Evolutionary conservation across 2,113 vertebrate genomes (phyloP).

Genomic region (Chitala chitala): DNA sequence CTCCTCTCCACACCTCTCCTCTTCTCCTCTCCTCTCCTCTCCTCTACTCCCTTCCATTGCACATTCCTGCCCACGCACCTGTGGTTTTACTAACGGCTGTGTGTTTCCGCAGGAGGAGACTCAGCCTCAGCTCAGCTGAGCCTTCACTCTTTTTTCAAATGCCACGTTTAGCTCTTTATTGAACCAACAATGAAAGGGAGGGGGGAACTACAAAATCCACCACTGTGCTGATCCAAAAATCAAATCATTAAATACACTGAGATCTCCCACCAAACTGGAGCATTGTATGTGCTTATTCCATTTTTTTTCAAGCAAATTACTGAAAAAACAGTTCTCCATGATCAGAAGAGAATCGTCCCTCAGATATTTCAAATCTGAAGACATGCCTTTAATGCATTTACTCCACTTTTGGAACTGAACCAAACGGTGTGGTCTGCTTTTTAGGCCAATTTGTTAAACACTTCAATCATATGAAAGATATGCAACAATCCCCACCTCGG

Average conservation of each 20-base stretch:
- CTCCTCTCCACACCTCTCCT: too few relatives aligned
- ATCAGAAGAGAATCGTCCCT: not conserved
- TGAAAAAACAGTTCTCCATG: too few relatives aligned
- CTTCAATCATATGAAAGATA: not conserved
- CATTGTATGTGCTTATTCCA: not conserved
- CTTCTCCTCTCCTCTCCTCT: too few relatives aligned
- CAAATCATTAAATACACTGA: not conserved
- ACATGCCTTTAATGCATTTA: not conserved
- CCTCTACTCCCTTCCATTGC: not conserved
- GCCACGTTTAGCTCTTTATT: not conserved
- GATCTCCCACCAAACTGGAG: not conserved
- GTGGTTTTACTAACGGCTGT: not conserved
- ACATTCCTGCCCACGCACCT: conserved; percentile 15
- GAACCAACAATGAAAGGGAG: not conserved
- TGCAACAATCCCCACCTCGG: not conserved
- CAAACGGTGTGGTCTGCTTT: not conserved
- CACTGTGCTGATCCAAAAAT: not conserved
- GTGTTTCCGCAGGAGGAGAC: not conserved
- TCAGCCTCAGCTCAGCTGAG: not conserved
- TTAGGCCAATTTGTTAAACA: not conserved
- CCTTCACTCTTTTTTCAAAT: not conserved
- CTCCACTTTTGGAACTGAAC: not conserved
- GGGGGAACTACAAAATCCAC: too few relatives aligned
- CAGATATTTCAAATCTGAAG: not conserved
- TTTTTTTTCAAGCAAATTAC: not conserved